Evolutionary conservation across 1,140 invertebrate genomes (phyloP), one percentile per base, ranked within the genome.

Genomic region (Delia radicum): DNA sequence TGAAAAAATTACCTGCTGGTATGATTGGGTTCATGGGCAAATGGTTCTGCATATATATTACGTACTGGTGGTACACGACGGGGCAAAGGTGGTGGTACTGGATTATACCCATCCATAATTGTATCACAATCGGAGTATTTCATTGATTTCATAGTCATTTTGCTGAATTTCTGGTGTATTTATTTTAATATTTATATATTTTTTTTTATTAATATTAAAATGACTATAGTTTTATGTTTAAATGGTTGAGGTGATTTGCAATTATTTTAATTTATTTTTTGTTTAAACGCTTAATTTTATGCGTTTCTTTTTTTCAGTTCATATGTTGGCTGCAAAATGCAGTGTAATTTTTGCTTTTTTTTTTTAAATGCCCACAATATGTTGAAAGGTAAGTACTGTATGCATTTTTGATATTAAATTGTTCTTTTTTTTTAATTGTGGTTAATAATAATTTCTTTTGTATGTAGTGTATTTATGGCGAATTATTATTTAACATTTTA

Each of bases 1-100:
- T n/a, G n/a, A 65, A 15, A 29, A 65, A 81, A 78, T 84, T 85
- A 85, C 84, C 84, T 85, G 84, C 82, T 85, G 65, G 82, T 82
- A 78, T 85, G 84, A 75, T 85, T 89, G 78, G 87, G 83, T 79
- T 89, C 88, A 78, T 89, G 88, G 74, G 87, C 86, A 81, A 89
- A 89, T 76, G 88, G 88, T 78, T 89, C 88, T 26, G 88, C 88
- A 80, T 89, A 89, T 76, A 89, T 89, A 79, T 89, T 89, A 74
- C 88, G 82, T 71, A 85, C 81, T 31, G 85, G 85, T 69, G 85
- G 85, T 76, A 89, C 87, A 71, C 88, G 87, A 62, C 88, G 86
- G 63, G 88, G 88, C 77, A 89, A 81, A 62, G 88, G 88, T 71
- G 88, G 88, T 74, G 88, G 88, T 75, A 88, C 84, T 75, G 88